Evolutionary conservation across 2,113 vertebrate species (phyloP).

Genomic region (Oxygymnocypris stewartii): DNA sequence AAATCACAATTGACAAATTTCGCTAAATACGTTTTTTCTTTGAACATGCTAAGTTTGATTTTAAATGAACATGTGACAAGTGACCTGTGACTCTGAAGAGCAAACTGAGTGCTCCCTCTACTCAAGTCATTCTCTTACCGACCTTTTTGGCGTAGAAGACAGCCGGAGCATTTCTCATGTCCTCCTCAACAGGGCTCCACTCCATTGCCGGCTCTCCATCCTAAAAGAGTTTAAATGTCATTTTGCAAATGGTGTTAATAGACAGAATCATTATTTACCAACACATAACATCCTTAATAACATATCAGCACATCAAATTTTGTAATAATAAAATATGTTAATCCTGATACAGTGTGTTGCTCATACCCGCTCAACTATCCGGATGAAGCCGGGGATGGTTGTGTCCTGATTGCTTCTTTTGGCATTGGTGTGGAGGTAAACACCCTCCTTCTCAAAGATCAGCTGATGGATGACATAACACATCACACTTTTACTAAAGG

Average conservation of each 20-base stretch:
- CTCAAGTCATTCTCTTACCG: background rate
- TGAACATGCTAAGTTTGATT: background rate
- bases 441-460: conserved; percentile 87
- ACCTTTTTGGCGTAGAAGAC: conserved; percentile 87
- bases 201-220: conserved; percentile 80
- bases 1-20: background rate
- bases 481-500: background rate
- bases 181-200: conserved; percentile 85
- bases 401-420: conserved; percentile 83
- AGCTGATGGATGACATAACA: conserved; percentile 69
- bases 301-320: background rate
- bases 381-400: conserved; percentile 83
- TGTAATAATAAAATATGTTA: background rate
- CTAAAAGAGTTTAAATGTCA: conserved; percentile 61
- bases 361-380: conserved; percentile 85
- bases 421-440: conserved; percentile 89
- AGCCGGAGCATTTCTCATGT: conserved; percentile 73
- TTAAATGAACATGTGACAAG: background rate
- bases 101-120: background rate
- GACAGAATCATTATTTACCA: background rate
- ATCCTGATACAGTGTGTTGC: background rate
- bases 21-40: background rate
- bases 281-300: background rate
- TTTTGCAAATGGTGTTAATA: background rate
- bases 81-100: background rate